phyloP scores from a whole-genome alignment of 2,888 invertebrate species.

The Busseola fusca region DNA sequence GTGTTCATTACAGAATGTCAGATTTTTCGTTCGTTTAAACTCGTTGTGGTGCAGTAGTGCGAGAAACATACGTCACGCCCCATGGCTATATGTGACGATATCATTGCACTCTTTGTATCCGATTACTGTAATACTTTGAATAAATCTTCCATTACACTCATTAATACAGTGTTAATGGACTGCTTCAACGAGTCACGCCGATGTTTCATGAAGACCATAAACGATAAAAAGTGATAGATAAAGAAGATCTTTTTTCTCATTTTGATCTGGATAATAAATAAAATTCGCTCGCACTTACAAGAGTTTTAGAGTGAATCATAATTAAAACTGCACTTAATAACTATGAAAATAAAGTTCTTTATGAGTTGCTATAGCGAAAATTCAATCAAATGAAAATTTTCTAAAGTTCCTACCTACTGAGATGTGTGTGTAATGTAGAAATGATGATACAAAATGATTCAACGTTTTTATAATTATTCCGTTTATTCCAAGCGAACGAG shows the following conservation, averaged over 20 bases:
- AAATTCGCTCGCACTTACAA: neutral
- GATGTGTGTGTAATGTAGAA: neutral
- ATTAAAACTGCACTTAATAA: neutral
- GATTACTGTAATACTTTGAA: conserved; percentile 61
- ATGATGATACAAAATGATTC: neutral
- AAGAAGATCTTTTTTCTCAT: neutral
- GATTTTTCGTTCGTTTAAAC: conserved; percentile 80
- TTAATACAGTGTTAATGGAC: conserved; percentile 60
- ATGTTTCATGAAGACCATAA: conserved; percentile 19
- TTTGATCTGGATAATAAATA: neutral
- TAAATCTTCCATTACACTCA: conserved; percentile 61
- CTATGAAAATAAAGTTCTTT: neutral
- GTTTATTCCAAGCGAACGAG: neutral
- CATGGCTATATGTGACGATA: conserved; percentile 68
- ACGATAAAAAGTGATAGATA: conserved; percentile 5
- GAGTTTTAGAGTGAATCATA: neutral
- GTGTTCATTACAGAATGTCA: conserved; percentile 78
- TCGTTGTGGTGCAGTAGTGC: conserved; percentile 70
- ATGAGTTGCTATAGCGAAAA: neutral
- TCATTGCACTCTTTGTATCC: conserved; percentile 58
- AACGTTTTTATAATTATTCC: neutral
- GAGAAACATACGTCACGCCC: conserved; percentile 76
- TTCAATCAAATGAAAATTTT: neutral
- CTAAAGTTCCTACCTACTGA: neutral
- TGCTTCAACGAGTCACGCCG: conserved; percentile 54